A percentile compares a stretch with the other conserved stretches of the same genome.
These are phyloP conservation scores for Pristionchus maxplancki DNA, from an alignment of 2,888 invertebrate species.

Conservation along the genomic window DNA sequence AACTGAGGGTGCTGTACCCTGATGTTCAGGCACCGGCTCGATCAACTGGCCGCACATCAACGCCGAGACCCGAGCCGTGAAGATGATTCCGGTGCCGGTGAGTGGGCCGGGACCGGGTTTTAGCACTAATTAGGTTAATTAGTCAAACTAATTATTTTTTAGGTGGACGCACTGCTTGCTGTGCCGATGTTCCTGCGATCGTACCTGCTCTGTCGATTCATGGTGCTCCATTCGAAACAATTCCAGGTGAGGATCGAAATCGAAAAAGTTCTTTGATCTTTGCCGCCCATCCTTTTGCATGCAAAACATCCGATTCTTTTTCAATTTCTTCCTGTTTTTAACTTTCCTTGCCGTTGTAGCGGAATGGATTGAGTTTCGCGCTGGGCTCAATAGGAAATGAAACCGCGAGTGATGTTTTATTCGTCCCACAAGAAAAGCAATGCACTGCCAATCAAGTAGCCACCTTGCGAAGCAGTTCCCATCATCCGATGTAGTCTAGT, in stretches of 20 bases:
- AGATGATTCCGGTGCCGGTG: slow-evolving; percentile 59
- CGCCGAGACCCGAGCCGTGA: slow-evolving; percentile 63
- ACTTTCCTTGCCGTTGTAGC: neutral
- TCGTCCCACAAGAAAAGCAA: neutral
- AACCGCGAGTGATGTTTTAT: neutral
- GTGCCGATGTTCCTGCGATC: slow-evolving; percentile 99
- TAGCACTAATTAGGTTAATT: slow-evolving; percentile 82
- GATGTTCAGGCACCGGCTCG: slow-evolving; percentile 65
- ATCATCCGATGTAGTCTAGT: slow-evolving; percentile 74
- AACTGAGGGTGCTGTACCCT: neutral
- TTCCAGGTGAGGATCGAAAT: slow-evolving; percentile 84
- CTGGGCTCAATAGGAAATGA: neutral
- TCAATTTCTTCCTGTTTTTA: neutral
- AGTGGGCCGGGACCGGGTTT: neutral
- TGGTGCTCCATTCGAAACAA: slow-evolving; percentile 98
- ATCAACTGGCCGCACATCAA: slow-evolving; percentile 75
- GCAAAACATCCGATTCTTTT: neutral
- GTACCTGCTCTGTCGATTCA: slow-evolving; percentile 98
- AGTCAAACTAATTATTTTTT: slow-evolving; percentile 82
- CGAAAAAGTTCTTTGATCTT: neutral
- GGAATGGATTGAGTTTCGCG: neutral
- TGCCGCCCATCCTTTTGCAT: neutral
- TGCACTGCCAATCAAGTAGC: neutral
- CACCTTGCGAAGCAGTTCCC: too few species aligned
- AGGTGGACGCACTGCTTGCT: slow-evolving; percentile 96